A percentile compares a stretch with the other conserved stretches of the same genome.
phyloP scores from a whole-genome alignment of 1,140 invertebrate genomes.

The Dufourea novaeangliae region DNA sequence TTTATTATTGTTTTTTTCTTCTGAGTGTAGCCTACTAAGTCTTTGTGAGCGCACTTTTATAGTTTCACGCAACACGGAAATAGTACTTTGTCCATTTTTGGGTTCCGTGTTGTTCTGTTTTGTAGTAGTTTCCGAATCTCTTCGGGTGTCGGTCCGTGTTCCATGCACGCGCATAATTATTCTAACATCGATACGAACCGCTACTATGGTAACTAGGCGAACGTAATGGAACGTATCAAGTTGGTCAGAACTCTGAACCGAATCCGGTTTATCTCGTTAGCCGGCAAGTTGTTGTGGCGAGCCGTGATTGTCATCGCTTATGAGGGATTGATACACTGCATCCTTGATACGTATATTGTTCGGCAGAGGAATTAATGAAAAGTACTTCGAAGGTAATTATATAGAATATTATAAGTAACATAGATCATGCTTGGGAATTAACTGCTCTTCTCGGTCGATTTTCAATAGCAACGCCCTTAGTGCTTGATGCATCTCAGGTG shows the following conservation, averaged over 20 bases:
- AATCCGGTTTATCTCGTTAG: slow-evolving; percentile 36
- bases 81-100: slow-evolving; percentile 67
- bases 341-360: no score
- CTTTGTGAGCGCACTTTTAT: slow-evolving; percentile 34
- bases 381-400: no score
- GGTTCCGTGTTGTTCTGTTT: slow-evolving; percentile 37
- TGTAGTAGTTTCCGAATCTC: slow-evolving; percentile 18
- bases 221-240: slow-evolving; percentile 43
- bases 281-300: slow-evolving; percentile 26
- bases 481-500: no score
- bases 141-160: slow-evolving; percentile 22
- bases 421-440: no score
- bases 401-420: no score
- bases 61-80: slow-evolving; percentile 55
- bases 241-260: slow-evolving; percentile 26
- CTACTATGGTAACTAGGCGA: slow-evolving; percentile 32
- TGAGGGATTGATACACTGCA: neutral
- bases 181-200: slow-evolving; percentile 31
- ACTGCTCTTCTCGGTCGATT: no score
- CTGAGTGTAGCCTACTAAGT: slow-evolving; percentile 45
- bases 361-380: no score
- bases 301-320: slow-evolving; percentile 27
- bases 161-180: slow-evolving; percentile 61
- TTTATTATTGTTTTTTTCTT: slow-evolving; percentile 16
- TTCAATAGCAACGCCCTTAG: no score